These are phyloP conservation scores for Drosophila yooni DNA, from an alignment of 2,888 invertebrate genomes.

Conservation along the genomic window DNA sequence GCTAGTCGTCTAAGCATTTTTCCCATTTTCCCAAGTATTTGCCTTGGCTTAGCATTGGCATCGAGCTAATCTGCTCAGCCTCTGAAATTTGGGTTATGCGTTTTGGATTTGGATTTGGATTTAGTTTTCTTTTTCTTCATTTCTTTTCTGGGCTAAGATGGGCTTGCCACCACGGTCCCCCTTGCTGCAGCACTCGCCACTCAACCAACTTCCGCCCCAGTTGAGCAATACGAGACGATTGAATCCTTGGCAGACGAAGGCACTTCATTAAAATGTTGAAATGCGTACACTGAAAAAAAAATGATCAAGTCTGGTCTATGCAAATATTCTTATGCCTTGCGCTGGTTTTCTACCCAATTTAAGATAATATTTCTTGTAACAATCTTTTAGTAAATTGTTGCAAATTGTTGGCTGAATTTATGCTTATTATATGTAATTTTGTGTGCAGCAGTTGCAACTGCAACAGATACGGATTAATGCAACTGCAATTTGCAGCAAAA, in stretches of 20 bases:
- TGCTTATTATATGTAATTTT: not conserved
- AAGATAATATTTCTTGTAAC: not conserved
- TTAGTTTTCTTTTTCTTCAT: not conserved
- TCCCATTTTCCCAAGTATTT: not conserved
- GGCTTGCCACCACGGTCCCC: conserved; percentile 16
- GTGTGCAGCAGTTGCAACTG: not conserved
- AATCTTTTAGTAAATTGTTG: not conserved
- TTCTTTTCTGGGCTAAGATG: conserved; percentile 38
- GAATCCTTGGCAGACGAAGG: conserved; percentile 43
- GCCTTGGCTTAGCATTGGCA: not conserved
- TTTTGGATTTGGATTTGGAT: conserved; percentile 21
- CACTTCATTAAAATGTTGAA: conserved; percentile 39
- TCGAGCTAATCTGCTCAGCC: conserved; percentile 17
- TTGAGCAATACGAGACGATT: not conserved
- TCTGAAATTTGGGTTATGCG: conserved; percentile 21
- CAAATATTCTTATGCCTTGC: not conserved
- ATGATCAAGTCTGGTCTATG: not conserved
- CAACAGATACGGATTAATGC: conserved; percentile 48
- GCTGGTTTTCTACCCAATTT: not conserved
- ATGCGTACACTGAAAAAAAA: not conserved
- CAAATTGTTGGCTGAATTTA: not conserved
- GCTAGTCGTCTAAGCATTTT: not conserved
- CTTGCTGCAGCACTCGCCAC: not conserved
- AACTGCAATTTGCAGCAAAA: conserved; percentile 27
- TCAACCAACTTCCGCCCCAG: not conserved